Evolutionary conservation across 2,113 vertebrate species (phyloP), one percentile per base, ranked within the genome.

Genomic region (Rattus rattus): DNA sequence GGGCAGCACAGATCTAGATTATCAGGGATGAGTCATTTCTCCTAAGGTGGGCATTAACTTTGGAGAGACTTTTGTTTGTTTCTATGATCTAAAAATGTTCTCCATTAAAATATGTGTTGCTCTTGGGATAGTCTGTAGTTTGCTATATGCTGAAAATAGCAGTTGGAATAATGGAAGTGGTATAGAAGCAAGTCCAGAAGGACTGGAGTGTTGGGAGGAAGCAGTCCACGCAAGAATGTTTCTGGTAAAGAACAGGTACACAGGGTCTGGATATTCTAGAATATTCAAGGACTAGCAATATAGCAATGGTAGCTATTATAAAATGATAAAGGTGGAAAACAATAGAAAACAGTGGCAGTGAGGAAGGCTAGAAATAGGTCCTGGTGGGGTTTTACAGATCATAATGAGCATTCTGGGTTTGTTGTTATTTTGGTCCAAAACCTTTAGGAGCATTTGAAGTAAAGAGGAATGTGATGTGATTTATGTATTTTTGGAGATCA

Each of bases 371-470:
- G 52, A 76, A 14, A 14, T 6, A 43, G 39, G 24, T 30, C 13
- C 14, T 73, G 0, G 24, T 70, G n/a, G 4, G n/a, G 13, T 59
- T 43, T 86, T 22, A n/a, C 13, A 47, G 56, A 39, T 30, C 24
- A 8, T 56, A 33, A 28, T 80, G 73, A 56, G 7, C 28, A 88
- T 77, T 92, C 80, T 39, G 17, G 33, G 70, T 79, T 94, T 72
- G 77, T 61, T 95, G 63, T 24, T 81, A 49, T 95, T 92, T 69
- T 94, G 26, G 36, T 77, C 14, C 43, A 65, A 95, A 96, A 87
- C 30, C 20, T 67, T 59, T 56, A 52, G 65, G 80, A 91, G 43
- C 52, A 94, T 14, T 92, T 96, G 95, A 59, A 59, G 6, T 65
- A 3, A 65, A 9, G 7, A 16, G 20, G 56, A 39, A 49, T 69